Base-by-base conservation (phyloP, 2,113 vertebrate species). In the Halcyon malimbica region DNA sequence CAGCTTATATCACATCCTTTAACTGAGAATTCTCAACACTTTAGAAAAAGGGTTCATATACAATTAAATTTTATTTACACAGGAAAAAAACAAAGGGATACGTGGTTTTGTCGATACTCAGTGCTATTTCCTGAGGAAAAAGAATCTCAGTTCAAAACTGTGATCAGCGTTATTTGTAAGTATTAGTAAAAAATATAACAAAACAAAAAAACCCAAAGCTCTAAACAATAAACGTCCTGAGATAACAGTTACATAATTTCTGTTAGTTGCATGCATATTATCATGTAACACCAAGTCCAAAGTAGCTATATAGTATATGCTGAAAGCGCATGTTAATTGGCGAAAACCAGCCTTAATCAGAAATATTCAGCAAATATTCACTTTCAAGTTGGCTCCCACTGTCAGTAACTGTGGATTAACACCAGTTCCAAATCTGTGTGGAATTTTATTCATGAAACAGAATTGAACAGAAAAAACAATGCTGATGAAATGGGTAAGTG, bases 231-330 rank as follows among this genome's bases (percentile, higher is more conserved):
- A 81, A 65, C 14, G 10, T 4, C 10, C 15, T 20, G 33, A 50
- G 21, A 50, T 42, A n/a, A 73, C 2, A 2, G 1, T 48, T 33
- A 63, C 3, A 1, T 6, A 54, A 68, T 13, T 76, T 91, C 24
- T 50, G 26, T 75, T 6, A 54, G 18, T 16, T 83, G 31, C 19
- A 23, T 31, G 62, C 24, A 15, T 50, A 62, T 19, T 31, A 11
- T 12, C 29, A 42, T 9, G 21, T 44, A 63, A 63, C 20, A 15
- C 13, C 0, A 0, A 94, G 39, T 26, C 37, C 48, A 85, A 75
- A 79, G 10, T 25, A 90, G 24, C 26, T 57, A 8, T 11, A 28
- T 1, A 54, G 37, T 71, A 83, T 41, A 37, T 33, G 37, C 11
- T 50, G 44, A 68, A 86, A 63, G 8, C 7, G 62, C 6, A 20